Conservation (phyloP, 2,113 vertebrate genomes). For the Taurulus bubalis region DNA sequence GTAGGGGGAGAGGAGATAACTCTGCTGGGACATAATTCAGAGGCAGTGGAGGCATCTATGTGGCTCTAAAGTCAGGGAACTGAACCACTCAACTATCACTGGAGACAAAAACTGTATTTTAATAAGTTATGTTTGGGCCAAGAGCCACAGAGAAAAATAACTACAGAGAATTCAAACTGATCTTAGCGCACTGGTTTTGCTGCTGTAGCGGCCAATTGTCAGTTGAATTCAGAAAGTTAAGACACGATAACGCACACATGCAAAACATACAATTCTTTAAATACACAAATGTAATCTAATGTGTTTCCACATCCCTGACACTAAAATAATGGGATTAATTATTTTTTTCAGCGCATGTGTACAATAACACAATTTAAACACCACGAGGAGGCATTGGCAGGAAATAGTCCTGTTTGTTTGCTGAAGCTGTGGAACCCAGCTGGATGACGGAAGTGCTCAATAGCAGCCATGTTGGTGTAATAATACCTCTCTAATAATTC, state of each 20-base stretch:
- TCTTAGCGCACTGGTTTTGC: conserved; percentile 10
- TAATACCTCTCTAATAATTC: conserved; percentile 75
- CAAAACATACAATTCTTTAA: conserved; percentile 6
- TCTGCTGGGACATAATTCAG: conserved; percentile 47
- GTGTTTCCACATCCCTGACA: conserved; percentile 18
- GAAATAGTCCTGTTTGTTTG: conserved; percentile 46
- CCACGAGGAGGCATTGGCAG: conserved; percentile 28
- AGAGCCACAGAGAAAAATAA: conserved; percentile 9
- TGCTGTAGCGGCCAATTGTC: background rate
- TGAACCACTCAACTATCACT: conserved; percentile 43
- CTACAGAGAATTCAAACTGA: conserved; percentile 14
- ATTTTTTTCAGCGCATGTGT: conserved; percentile 22
- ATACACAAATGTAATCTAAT: conserved; percentile 20
- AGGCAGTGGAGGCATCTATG: conserved; percentile 26
- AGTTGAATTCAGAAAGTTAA: background rate
- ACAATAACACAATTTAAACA: conserved; percentile 26
- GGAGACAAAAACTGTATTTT: conserved; percentile 29
- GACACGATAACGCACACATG: conserved; percentile 7
- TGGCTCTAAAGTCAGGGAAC: conserved; percentile 19
- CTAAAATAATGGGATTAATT: conserved; percentile 42
- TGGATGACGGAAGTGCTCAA: conserved; percentile 52
- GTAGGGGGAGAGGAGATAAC: conserved; percentile 5
- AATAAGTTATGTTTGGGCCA: conserved; percentile 25
- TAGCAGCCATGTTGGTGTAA: conserved; percentile 64
- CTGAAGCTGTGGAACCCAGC: conserved; percentile 28